Evolutionary conservation across 2,797 vertebrate genomes (phyloP).

Genomic region (Cryptoblepharus egeriae): DNA sequence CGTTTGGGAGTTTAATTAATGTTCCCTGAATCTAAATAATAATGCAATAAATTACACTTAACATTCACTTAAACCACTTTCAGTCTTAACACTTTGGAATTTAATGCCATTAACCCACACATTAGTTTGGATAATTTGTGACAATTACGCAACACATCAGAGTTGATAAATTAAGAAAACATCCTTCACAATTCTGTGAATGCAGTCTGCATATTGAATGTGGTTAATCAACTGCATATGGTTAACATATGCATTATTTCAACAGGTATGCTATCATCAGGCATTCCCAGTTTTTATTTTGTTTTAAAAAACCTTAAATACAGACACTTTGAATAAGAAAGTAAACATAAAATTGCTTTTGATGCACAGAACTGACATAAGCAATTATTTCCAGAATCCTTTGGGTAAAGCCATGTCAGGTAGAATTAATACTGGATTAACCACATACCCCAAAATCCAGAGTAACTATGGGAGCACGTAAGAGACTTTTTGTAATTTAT

Average conservation of each 20-base stretch:
- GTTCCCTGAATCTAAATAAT: not conserved
- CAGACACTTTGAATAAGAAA: constrained; percentile 23
- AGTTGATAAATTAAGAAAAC: constrained; percentile 1
- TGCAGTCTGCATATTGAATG: not conserved
- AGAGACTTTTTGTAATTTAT: too few relatives aligned
- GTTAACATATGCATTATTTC: not conserved
- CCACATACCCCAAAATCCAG: too few relatives aligned
- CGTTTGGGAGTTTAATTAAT: constrained; percentile 13
- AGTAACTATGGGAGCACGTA: too few relatives aligned
- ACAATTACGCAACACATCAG: constrained; percentile 22
- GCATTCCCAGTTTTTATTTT: not conserved
- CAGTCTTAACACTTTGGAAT: not conserved
- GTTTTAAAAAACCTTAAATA: not conserved
- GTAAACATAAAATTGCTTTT: too few relatives aligned
- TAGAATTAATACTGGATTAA: not conserved
- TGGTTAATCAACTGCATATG: too few relatives aligned
- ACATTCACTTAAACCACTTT: constrained; percentile 2
- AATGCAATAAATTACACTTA: constrained; percentile 9
- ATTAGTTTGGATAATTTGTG: not conserved
- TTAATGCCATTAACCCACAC: not conserved
- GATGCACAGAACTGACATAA: not conserved
- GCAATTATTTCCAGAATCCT: not conserved
- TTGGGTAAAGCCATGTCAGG: not conserved
- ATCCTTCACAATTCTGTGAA: not conserved
- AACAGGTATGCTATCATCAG: not conserved